A percentile compares a stretch with the other conserved stretches of the same genome.
Evolutionary conservation across 1,140 invertebrate species (phyloP).

Genomic region (Acromyrmex charruanus): DNA sequence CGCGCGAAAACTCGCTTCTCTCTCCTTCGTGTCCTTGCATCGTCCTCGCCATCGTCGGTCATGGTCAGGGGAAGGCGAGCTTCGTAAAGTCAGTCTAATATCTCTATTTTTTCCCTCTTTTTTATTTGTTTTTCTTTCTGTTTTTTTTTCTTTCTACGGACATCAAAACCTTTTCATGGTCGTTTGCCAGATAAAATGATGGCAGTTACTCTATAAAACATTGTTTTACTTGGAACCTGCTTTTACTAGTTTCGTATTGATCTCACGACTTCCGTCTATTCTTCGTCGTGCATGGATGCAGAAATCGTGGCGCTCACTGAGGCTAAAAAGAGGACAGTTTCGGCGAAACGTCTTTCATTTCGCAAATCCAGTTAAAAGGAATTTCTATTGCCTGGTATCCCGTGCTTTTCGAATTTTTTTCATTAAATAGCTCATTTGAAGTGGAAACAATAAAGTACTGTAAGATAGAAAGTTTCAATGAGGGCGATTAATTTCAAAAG

Average conservation of each 20-base stretch:
- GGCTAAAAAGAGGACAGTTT: background rate
- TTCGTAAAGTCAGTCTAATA: constrained; percentile 4
- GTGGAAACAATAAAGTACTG: background rate
- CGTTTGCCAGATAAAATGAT: background rate
- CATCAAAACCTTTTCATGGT: background rate
- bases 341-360: background rate
- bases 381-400: background rate
- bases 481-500: background rate
- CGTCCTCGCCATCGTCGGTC: constrained; percentile 56
- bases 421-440: background rate
- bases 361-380: background rate
- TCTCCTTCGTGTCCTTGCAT: constrained; percentile 10
- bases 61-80: constrained; percentile 65
- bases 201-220: background rate
- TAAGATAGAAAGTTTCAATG: background rate
- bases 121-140: background rate
- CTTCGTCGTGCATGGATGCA: background rate
- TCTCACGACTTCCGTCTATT: constrained; percentile 1
- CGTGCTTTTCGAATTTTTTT: background rate
- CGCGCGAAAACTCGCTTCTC: constrained; percentile 40
- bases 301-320: background rate
- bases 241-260: constrained; percentile 40
- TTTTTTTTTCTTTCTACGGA: background rate
- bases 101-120: background rate
- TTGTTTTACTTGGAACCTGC: background rate